Evolutionary conservation across 2,113 vertebrate species (phyloP).

Genomic region (Ceuthmochares aereus): DNA sequence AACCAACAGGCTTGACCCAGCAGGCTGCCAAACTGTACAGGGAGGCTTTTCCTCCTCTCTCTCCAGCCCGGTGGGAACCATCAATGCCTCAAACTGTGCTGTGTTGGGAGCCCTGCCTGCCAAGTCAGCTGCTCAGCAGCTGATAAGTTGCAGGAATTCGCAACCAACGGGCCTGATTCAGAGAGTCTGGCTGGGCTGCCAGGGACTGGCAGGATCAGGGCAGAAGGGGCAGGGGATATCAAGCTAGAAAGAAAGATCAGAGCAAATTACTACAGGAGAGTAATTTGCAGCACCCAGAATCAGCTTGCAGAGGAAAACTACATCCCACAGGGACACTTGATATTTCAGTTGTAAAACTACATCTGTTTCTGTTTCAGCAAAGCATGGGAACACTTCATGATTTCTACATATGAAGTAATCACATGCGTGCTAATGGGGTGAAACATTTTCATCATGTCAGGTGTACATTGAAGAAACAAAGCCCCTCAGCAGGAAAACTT

Average conservation of each 20-base stretch:
- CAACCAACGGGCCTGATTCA: neutral
- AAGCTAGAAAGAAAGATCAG: neutral
- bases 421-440: neutral
- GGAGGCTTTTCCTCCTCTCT: neutral
- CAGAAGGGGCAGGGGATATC: neutral
- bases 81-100: neutral
- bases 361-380: neutral
- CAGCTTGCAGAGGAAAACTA: neutral
- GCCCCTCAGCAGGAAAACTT: neutral
- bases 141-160: neutral
- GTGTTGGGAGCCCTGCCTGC: neutral
- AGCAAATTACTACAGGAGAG: neutral
- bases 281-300: neutral
- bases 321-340: rapidly evolving
- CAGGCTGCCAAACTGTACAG: neutral
- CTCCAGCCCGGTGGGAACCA: neutral
- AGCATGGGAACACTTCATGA: neutral
- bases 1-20: neutral
- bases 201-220: neutral
- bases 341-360: neutral
- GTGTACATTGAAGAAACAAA: neutral
- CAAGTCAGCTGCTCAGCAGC: neutral
- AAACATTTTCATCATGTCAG: neutral
- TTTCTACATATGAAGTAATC: neutral
- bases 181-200: neutral